These are phyloP conservation scores for Bos javanicus DNA, from an alignment of 2,113 vertebrate species.

Conservation along the genomic window DNA sequence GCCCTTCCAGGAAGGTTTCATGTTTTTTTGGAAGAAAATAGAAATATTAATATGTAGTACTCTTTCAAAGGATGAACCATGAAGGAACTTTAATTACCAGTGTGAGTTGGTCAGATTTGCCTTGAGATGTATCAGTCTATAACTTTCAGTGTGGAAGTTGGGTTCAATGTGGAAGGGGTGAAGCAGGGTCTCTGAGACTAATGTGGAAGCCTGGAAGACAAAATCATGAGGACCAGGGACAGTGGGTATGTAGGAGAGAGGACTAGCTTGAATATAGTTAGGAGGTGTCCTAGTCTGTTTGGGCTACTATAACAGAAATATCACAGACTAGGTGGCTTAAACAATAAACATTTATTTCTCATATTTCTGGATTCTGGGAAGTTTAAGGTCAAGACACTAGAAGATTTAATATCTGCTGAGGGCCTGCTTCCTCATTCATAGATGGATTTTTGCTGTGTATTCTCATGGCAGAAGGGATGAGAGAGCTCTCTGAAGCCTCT, in stretches of 20 bases:
- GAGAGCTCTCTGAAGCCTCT: neutral
- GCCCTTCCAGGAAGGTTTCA: neutral
- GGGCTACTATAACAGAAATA: neutral
- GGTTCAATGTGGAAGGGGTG: neutral
- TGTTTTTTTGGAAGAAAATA: neutral
- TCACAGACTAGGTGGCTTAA: neutral
- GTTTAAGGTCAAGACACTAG: neutral
- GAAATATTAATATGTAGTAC: neutral
- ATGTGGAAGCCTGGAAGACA: neutral
- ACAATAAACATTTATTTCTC: neutral
- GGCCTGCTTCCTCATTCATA: neutral
- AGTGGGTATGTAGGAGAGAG: neutral
- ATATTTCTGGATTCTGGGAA: neutral
- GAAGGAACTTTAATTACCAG: neutral
- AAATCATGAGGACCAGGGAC: neutral
- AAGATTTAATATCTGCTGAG: neutral
- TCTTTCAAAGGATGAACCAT: neutral
- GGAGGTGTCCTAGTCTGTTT: neutral
- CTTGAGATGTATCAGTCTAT: neutral
- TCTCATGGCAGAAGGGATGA: neutral
- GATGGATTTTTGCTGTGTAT: neutral
- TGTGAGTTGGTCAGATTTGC: neutral
- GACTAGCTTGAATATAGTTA: neutral
- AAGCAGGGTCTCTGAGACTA: neutral
- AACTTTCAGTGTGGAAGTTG: neutral